phyloP scores from a whole-genome alignment of 1,140 invertebrate genomes.

The Penaeus japonicus region DNA sequence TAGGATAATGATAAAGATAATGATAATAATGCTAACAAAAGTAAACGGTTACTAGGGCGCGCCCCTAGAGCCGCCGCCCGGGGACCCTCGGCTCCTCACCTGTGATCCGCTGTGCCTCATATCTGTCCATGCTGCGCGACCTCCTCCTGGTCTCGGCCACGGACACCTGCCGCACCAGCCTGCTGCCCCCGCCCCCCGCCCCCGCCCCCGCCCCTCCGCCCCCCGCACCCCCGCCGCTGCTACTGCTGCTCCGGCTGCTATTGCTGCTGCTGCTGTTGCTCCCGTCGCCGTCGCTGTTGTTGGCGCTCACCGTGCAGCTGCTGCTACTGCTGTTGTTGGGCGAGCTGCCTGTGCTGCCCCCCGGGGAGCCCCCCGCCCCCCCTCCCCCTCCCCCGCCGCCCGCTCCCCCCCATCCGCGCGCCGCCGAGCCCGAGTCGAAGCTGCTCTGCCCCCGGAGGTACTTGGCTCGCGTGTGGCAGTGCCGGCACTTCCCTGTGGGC shows the following conservation, averaged over 20 bases:
- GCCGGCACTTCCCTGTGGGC: slow-evolving; percentile 50
- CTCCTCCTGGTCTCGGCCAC: slow-evolving; percentile 32
- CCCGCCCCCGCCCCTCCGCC: background rate
- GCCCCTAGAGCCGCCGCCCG: too few species aligned
- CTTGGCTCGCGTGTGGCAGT: slow-evolving; percentile 56
- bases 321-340: slow-evolving; percentile 33
- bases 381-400: background rate
- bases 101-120: slow-evolving; percentile 43
- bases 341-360: slow-evolving; percentile 24
- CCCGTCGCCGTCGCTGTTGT: background rate
- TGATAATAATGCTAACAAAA: too few species aligned
- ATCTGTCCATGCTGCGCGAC: slow-evolving; percentile 46
- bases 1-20: too few species aligned
- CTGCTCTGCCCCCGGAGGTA: slow-evolving; percentile 49
- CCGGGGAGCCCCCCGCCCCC: background rate
- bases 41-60: too few species aligned
- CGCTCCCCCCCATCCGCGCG: background rate
- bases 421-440: slow-evolving; percentile 36
- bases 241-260: background rate
- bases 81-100: too few species aligned
- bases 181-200: background rate
- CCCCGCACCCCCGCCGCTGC: background rate
- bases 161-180: background rate
- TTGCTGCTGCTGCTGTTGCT: slow-evolving; percentile 10
- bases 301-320: background rate